phyloP scores from a whole-genome alignment of 2,113 vertebrate species.

The Crotalus helleri region DNA sequence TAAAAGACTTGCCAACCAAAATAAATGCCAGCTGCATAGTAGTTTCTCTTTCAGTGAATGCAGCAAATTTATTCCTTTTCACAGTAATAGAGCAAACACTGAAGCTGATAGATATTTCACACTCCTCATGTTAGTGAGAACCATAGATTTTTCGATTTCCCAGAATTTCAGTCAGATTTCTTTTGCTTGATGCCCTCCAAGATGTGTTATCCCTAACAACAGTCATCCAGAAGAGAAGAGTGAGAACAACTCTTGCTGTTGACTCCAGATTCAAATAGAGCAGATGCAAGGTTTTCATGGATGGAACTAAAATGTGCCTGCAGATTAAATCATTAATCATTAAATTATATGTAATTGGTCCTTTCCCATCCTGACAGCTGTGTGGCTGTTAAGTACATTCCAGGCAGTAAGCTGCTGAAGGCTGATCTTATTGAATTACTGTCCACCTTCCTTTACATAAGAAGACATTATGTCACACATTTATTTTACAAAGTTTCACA shows the following conservation, averaged over 20 bases:
- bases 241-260: not conserved
- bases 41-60: not conserved
- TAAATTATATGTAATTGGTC: not conserved
- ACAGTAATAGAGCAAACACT: not conserved
- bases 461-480: not conserved
- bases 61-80: not conserved
- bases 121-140: not conserved
- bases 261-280: not conserved
- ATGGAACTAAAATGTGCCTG: not conserved
- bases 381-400: not conserved
- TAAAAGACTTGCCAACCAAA: constrained; percentile 29
- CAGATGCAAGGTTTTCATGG: not conserved
- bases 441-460: not conserved
- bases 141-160: not conserved
- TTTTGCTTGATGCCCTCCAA: not conserved
- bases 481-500: not conserved
- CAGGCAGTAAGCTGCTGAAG: not conserved
- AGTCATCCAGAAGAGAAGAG: not conserved
- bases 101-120: not conserved
- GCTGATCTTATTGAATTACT: not conserved
- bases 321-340: not conserved
- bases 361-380: not conserved
- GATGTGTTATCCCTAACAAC: not conserved
- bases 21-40: constrained; percentile 27
- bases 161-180: not conserved